Evolutionary conservation across 2,797 vertebrate genomes (phyloP).

Genomic region (Sebastes itinus): DNA sequence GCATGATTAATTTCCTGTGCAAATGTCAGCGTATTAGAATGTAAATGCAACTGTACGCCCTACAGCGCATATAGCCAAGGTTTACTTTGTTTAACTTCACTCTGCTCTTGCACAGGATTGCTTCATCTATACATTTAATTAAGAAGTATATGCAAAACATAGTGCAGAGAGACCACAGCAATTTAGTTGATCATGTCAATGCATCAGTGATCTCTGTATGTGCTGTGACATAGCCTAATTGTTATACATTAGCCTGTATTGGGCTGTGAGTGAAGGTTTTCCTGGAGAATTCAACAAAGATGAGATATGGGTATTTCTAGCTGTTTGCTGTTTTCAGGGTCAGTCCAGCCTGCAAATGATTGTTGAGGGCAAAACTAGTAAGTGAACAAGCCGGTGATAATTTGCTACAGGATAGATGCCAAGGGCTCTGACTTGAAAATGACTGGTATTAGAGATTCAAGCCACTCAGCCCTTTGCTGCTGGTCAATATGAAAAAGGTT

Average conservation of each 20-base stretch:
- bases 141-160: neutral
- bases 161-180: neutral
- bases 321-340: neutral
- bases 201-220: neutral
- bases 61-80: neutral
- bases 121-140: neutral
- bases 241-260: neutral
- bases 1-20: slow-evolving; percentile 65
- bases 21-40: slow-evolving; percentile 74
- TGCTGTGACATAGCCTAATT: neutral
- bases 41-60: slow-evolving; percentile 47
- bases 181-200: neutral
- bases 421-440: neutral
- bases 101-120: neutral
- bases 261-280: neutral
- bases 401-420: neutral
- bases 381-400: neutral
- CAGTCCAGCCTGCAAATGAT: neutral
- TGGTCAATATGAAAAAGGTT: neutral
- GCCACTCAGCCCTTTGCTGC: neutral
- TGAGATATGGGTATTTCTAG: neutral
- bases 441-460: neutral
- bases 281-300: neutral
- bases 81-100: slow-evolving; percentile 10
- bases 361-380: neutral